Evolutionary conservation across 2,113 vertebrate species (phyloP).

Genomic region (Gadus macrocephalus): DNA sequence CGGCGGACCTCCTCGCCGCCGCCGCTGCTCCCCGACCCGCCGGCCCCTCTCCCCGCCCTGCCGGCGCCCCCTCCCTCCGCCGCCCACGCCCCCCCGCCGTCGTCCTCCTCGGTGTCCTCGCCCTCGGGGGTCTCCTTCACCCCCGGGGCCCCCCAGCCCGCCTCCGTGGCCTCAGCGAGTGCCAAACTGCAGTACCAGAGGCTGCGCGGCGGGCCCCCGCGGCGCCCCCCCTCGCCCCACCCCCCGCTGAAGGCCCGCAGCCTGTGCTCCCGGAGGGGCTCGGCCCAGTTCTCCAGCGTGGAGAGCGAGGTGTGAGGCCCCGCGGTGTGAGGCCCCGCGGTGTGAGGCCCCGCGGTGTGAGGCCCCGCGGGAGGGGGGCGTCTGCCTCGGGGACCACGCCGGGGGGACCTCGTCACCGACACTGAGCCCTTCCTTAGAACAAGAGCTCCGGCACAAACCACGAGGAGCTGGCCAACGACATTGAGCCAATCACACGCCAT

Average conservation of each 20-base stretch:
- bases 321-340: too few species aligned
- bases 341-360: slow-evolving; percentile 82
- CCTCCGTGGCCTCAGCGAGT: slow-evolving; percentile 71
- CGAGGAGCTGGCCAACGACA: slow-evolving; percentile 10
- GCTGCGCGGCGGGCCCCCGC: slow-evolving; percentile 71
- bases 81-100: slow-evolving; percentile 63
- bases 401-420: slow-evolving; percentile 26
- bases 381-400: background rate
- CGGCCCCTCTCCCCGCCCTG: slow-evolving; percentile 63
- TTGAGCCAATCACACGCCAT: slow-evolving; percentile 49
- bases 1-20: slow-evolving; percentile 63
- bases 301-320: slow-evolving; percentile 86
- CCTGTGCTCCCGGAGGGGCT: slow-evolving; percentile 83
- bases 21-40: slow-evolving; percentile 53
- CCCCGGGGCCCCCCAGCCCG: slow-evolving; percentile 66
- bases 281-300: slow-evolving; percentile 89
- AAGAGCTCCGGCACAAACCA: slow-evolving; percentile 52
- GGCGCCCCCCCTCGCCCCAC: slow-evolving; percentile 74
- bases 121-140: slow-evolving; percentile 70
- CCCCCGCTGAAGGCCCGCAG: slow-evolving; percentile 78
- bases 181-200: slow-evolving; percentile 79
- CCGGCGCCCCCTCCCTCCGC: slow-evolving; percentile 69
- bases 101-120: slow-evolving; percentile 72
- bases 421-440: slow-evolving; percentile 54
- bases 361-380: background rate